Conservation (phyloP, 2,888 invertebrate species). For the Steinernema scapterisci region DNA sequence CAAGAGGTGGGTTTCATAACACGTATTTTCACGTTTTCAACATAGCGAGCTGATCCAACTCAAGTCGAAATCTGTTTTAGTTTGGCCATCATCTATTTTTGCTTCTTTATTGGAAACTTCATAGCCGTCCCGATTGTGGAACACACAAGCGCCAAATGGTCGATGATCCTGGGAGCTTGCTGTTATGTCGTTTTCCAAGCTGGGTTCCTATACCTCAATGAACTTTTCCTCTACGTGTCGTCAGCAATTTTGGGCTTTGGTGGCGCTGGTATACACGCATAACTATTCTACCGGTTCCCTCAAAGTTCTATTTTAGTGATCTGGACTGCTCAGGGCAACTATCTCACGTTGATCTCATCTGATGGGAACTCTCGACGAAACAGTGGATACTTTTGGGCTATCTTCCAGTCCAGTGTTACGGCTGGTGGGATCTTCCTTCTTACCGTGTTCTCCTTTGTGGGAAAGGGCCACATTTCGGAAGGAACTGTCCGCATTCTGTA, state of each 20-base stretch:
- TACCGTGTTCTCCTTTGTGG: conserved; percentile 77
- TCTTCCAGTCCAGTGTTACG: conserved; percentile 70
- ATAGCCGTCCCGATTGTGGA: conserved; percentile 87
- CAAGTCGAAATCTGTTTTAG: no score
- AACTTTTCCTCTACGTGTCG: conserved; percentile 47
- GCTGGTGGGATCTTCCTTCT: conserved; percentile 92
- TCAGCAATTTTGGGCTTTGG: conserved; percentile 52
- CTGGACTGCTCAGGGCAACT: conserved; percentile 92
- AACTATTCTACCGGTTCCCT: neutral
- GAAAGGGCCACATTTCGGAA: conserved; percentile 45
- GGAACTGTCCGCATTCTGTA: conserved; percentile 37
- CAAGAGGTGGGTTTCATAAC: no score
- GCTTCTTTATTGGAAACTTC: conserved; percentile 90
- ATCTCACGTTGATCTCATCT: conserved; percentile 83
- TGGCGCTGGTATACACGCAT: conserved; percentile 67
- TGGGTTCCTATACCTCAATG: conserved; percentile 53
- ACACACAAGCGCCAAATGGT: conserved; percentile 81
- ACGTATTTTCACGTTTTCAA: no score
- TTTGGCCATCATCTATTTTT: conserved; percentile 87
- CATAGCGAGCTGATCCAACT: no score
- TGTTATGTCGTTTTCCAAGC: conserved; percentile 87
- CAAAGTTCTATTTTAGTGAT: conserved; percentile 73
- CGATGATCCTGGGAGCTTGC: conserved; percentile 83
- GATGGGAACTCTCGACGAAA: neutral
- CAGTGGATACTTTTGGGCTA: neutral